Evolutionary conservation across 2,888 invertebrate species (phyloP), one percentile per base, ranked within the genome.

Genomic region (Theodoxus fluviatilis): DNA sequence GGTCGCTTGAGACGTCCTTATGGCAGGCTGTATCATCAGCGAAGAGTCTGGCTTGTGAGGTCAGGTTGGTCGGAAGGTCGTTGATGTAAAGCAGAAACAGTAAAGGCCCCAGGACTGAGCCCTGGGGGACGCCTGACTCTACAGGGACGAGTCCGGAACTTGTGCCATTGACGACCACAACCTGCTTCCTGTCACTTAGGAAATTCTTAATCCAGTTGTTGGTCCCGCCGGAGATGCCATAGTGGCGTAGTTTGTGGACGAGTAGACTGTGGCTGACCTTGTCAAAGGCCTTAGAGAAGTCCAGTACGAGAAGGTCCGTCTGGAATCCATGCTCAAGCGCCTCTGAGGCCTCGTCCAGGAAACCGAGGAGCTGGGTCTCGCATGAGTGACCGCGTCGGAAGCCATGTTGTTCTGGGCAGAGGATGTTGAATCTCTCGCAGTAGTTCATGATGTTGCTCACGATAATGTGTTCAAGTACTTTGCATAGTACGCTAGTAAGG

Each of bases 391-490:
- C 71, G 35, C 66, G 73, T 12, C 75, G 35, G 61, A 77, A 79
- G 6, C 76, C 75, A 65, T 74, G 73, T 59, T 78, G 76, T 0
- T 49, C 7, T 25, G 74, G 71, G n/a, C 71, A 43, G 6, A 77
- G 68, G n/a, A 76, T 71, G 47, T 74, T 67, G 66, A 73, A 40
- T 1, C 65, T n/a, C 7, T 73, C 72, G 4, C 71, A 25, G 49
- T 65, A 67, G 3, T 43, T 52, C 73, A 74, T 73, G 35, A 76
- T 37, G 38, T 71, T 52, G 69, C 74, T 74, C 40, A 52, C 22
- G 9, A 75, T 37, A 18, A 75, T 71, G 57, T 76, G 73, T 63
- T 79, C 74, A n/a, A 77, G 25, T 12, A 75, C n/a, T n/a, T n/a
- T n/a, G 31, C 73, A 74, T 12, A 47, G 25, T 40, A 31, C 61